Base-by-base conservation (phyloP, 2,888 invertebrate genomes). In the Rotaria socialis region DNA sequence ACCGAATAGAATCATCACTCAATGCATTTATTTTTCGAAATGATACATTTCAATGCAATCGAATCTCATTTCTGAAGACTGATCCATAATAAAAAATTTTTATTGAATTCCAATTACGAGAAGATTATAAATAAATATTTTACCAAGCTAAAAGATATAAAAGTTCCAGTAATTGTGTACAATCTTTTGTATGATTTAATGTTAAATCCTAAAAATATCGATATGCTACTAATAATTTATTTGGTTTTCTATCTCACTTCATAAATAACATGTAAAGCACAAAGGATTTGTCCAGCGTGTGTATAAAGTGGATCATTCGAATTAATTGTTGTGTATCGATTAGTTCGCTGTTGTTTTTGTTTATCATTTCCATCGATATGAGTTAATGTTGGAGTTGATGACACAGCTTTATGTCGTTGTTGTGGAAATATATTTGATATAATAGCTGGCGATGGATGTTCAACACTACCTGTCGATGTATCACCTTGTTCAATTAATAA, bases 191-290 rank as follows among this genome's bases (percentile, higher is more conserved):
- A 80, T 80, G 80, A 80, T 80, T 80, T 14, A 80, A 47, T 24
- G 80, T 47, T 47, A 80, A 47, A 80, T 80, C 80, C 80, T 80
- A 80, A 47, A 47, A 24, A 47, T 3, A 19, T 47, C 22, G 47
- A 24, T 47, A 35, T 35, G 2, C 1, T 35, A 35, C 35, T 47
- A 1, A 41, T 11, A 43, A 16, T 7, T 19, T 22, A 22, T 47
- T 47, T 24, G n/a, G 52, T 52, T 14, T 52, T 52, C 4, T 16
- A 52, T 52, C 52, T 52, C 52, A 80, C 80, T 80, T 80, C 80
- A 80, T 80, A 80, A n/a, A 80, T n/a, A 80, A 80, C 47, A 80
- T 80, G 80, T 80, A 80, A 80, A 47, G 80, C 80, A 80, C 80
- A 80, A 80, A 80, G 47, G n/a, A 80, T 80, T n/a, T 80, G 47